Evolutionary conservation across 2,888 invertebrate genomes (phyloP), one percentile per base, ranked within the genome.

Genomic region (Sphinx pinastri): DNA sequence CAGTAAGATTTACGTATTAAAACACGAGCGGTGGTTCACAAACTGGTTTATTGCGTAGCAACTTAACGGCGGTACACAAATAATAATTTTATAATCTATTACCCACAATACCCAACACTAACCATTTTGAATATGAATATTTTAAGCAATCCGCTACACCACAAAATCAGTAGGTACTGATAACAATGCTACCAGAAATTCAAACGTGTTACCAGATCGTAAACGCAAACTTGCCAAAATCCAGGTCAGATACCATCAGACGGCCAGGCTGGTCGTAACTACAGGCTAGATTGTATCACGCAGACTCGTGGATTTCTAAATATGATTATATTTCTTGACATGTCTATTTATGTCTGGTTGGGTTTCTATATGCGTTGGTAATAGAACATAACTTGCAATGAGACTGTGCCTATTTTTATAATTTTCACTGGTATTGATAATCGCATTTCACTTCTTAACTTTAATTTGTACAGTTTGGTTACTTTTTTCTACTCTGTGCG

Each of bases 201-300:
- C 11, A n/a, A n/a, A 54, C 11, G 19, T 60, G 45, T 63, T 13
- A 13, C 13, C 7, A 14, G 58, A 31, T 19, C 49, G 49, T 63
- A 63, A 19, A 63, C 58, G 45, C 19, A 69, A 68, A 68, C 52
- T 38, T 69, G 52, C 52, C 51, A 10, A 69, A 58, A 68, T 31
- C 58, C 8, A 52, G 54, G 47, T 45, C 51, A 45, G 69, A 69
- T 69, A n/a, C 47, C 31, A 69, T 69, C 69, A 63, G 60, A 11
- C 52, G 14, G 38, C 54, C 60, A 13, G 7, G 52, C 52, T 45
- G 45, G 55, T 38, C 52, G 11, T 49, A 52, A 16, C 60, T 49
- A 63, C 73, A 72, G 74, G 73, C 75, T 72, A 79, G 83, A 83
- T 82, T 69, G 47, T 70, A 83, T 83, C 82, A 74, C 45, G 12